These are phyloP conservation scores for Symphodus melops DNA, from an alignment of 2,113 vertebrate genomes.

Conservation along the genomic window DNA sequence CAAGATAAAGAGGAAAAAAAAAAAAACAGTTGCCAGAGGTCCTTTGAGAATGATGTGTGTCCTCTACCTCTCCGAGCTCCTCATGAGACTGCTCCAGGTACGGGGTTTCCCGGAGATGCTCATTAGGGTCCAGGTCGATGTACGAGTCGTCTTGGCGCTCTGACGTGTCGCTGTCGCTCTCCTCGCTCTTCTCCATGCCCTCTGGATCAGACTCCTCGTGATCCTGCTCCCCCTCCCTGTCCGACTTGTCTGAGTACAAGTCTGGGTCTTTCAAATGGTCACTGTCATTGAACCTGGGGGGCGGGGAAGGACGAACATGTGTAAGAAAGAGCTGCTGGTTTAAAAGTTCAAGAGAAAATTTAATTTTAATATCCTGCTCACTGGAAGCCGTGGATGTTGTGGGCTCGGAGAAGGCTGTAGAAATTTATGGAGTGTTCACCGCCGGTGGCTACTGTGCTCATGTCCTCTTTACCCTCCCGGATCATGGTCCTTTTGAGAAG, in stretches of 20 bases:
- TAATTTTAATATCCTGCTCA: constrained; percentile 75
- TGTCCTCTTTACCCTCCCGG: constrained; percentile 95
- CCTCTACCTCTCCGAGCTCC: constrained; percentile 93
- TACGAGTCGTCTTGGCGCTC: constrained; percentile 96
- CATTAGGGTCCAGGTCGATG: constrained; percentile 88
- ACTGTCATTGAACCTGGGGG: constrained; percentile 90
- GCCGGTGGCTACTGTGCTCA: constrained; percentile 81
- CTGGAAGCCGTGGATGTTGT: constrained; percentile 93
- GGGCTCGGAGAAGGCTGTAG: constrained; percentile 93
- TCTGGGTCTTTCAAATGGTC: constrained; percentile 97
- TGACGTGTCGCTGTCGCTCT: constrained; percentile 96
- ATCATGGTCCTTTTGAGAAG: constrained; percentile 98
- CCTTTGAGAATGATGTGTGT: neutral
- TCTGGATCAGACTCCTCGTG: constrained; percentile 97
- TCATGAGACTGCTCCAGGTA: constrained; percentile 93
- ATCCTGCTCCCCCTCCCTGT: constrained; percentile 94
- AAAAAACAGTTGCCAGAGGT: neutral
- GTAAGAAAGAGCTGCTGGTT: neutral
- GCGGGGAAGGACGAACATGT: neutral
- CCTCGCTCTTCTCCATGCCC: constrained; percentile 94
- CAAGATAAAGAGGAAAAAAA: constrained; percentile 9
- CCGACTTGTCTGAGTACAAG: constrained; percentile 97
- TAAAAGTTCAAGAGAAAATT: neutral
- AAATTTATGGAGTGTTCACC: constrained; percentile 91
- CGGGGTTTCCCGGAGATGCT: constrained; percentile 89